Base-by-base conservation (phyloP, 2,888 invertebrate species). In the Prosapia bicincta region DNA sequence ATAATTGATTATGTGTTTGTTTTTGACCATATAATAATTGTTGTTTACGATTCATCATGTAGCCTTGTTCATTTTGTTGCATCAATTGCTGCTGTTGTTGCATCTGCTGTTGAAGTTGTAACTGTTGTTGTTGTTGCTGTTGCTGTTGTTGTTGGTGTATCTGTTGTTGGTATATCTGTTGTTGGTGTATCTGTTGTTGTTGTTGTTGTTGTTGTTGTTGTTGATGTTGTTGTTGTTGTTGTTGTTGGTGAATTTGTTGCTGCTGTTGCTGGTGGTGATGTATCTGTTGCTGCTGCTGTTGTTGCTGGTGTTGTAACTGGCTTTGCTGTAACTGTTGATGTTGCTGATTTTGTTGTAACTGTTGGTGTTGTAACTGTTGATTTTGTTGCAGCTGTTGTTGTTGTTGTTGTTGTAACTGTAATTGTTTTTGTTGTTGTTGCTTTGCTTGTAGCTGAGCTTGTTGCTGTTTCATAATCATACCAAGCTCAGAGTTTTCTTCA, bases 301-400 rank as follows among this genome's bases (percentile, higher is more conserved):
- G 81, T 81, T 79, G 82, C 75, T 75, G 78, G 43, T 69, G 77
- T 25, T 78, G 79, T 75, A 78, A 77, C 77, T 74, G 38, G 15
- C n/a, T n/a, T n/a, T 69, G 71, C 15, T 54, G 65, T 20, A 65
- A 65, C 28, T 85, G 85, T 80, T 84, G 71, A 20, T 68, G 68
- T 28, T 69, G 72, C 83, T 77, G 72, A 69, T 75, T 72, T 66
- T 74, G 81, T 85, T 88, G 85, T 88, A 88, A 84, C 87, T 87
- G 83, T 84, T 83, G 78, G 81, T 71, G 79, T 75, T 69, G 80
- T 77, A 76, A 81, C 75, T 78, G 81, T 79, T 78, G 82, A 73
- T 79, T 80, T 28, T 79, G 80, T 76, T 71, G 80, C 74, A 66
- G 80, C 76, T 74, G 80, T 66, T 65, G 67, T 66, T 79, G 80